These are phyloP conservation scores for Empidonax traillii DNA, from an alignment of 2,113 vertebrate genomes.

Conservation along the genomic window DNA sequence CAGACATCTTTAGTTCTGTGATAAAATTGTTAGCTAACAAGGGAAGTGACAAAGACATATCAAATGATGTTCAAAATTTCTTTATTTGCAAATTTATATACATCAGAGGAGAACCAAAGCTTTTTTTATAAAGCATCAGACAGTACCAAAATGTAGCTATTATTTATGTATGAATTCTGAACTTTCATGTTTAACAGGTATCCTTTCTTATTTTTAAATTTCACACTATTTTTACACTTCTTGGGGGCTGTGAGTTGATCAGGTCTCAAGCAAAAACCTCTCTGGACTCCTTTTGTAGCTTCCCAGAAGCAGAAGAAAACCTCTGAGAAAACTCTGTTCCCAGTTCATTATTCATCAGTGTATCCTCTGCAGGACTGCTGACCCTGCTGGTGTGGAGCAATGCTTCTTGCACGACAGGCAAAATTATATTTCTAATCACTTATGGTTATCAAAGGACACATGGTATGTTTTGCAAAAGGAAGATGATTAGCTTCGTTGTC, in stretches of 20 bases:
- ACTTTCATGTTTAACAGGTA: background rate
- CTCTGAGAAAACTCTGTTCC: background rate
- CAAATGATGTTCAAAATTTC: background rate
- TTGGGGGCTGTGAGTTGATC: background rate
- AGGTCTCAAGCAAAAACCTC: background rate
- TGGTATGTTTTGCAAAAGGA: background rate
- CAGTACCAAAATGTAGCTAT: background rate
- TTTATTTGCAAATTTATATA: background rate
- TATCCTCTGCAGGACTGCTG: background rate
- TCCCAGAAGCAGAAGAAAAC: background rate
- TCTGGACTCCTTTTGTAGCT: background rate
- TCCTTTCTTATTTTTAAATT: background rate
- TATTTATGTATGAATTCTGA: background rate
- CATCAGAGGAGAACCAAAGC: background rate
- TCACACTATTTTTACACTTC: background rate
- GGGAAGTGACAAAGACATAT: background rate
- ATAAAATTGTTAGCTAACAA: background rate
- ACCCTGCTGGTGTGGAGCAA: background rate
- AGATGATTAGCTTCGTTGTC: background rate
- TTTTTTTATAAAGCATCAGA: background rate
- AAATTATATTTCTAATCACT: slow-evolving; percentile 17
- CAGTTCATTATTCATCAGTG: background rate
- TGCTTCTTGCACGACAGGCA: background rate
- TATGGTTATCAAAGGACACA: background rate
- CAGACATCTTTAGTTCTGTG: background rate